Base-by-base conservation (phyloP, 2,113 vertebrate genomes). In the Numida meleagris region DNA sequence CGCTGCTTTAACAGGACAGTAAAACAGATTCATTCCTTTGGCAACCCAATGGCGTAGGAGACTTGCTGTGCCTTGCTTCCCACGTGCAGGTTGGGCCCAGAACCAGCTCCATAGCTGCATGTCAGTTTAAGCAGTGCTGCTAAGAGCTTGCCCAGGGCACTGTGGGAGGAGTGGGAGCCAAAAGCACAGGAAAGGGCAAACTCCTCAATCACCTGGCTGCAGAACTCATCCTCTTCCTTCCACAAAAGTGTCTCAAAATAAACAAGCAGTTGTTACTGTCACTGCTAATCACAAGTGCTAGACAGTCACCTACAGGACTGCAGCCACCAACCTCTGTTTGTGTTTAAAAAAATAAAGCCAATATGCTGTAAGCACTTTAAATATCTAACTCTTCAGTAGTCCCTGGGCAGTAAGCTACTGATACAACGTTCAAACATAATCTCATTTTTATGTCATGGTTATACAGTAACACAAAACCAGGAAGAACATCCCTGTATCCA, bases 401-500 rank as follows among this genome's bases (percentile, higher is more conserved):
- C 15, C 33, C 33, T 3, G 1, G 24, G 18, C 29, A 66, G 38
- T 25, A 78, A 1, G 4, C 17, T 33, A 24, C 45, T 14, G 27
- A 74, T 17, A 51, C 9, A 51, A 48, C 2, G 24, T 23, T 63
- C 46, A 57, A 1, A 10, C 18, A 27, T n/a, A n/a, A 77, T 25
- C n/a, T 55, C 25, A 71, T 43, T 51, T 78, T 38, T 46, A 14
- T 23, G 4, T 1, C 24, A 31, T 3, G 70, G 23, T 66, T 25
- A 7, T 0, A 8, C 1, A 11, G 2, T 0, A 20, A 10, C 25
- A 57, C 3, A 5, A 42, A 15, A 13, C 11, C 40, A 66, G 10
- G 31, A 68, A 53, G 9, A 73, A 46, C 19, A 61, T 0, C 10
- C 33, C 33, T 27, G 1, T 3, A 72, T 9, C 45, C 74, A 23